phyloP scores from a whole-genome alignment of 1,140 invertebrate species.

The Neodiprion fabricii region DNA sequence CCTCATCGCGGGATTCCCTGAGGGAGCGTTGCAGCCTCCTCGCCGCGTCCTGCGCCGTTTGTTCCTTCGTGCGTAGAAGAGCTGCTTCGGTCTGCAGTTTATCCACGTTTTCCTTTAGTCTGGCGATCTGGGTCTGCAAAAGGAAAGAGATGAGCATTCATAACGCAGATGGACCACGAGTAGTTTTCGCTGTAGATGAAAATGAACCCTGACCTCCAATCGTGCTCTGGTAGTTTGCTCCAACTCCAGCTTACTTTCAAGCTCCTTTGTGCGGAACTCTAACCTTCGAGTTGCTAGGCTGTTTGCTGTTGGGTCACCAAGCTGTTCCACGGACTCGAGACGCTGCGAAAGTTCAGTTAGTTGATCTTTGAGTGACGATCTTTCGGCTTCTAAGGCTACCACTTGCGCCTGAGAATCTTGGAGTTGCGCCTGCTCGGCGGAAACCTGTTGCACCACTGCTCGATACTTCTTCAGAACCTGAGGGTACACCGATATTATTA shows the following conservation, averaged over 20 bases:
- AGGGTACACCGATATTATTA: neutral
- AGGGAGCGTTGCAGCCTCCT: conserved; percentile 74
- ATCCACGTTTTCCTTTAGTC: conserved; percentile 86
- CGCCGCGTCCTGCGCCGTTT: conserved; percentile 76
- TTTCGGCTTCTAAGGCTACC: conserved; percentile 79
- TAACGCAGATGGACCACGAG: neutral
- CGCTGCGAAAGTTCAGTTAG: conserved; percentile 77
- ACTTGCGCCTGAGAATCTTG: conserved; percentile 83
- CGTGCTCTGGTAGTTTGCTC: conserved; percentile 85
- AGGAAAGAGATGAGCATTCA: conserved; percentile 12
- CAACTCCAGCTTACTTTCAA: conserved; percentile 88
- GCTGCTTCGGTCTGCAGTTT: conserved; percentile 78
- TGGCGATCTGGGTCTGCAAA: conserved; percentile 72
- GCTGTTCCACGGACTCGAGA: conserved; percentile 79
- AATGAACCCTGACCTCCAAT: conserved; percentile 70
- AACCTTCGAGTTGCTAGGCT: conserved; percentile 72
- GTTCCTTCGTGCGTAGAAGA: conserved; percentile 73
- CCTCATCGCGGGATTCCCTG: conserved; percentile 78
- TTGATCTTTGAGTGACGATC: conserved; percentile 77
- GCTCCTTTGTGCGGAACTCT: conserved; percentile 83
- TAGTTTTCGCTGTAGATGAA: neutral
- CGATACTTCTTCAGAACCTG: conserved; percentile 92
- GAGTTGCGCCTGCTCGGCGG: conserved; percentile 81
- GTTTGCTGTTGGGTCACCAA: conserved; percentile 79
- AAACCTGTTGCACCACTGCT: conserved; percentile 83